These are phyloP conservation scores for Hyles vespertilio DNA, from an alignment of 1,140 invertebrate genomes.

Conservation along the genomic window DNA sequence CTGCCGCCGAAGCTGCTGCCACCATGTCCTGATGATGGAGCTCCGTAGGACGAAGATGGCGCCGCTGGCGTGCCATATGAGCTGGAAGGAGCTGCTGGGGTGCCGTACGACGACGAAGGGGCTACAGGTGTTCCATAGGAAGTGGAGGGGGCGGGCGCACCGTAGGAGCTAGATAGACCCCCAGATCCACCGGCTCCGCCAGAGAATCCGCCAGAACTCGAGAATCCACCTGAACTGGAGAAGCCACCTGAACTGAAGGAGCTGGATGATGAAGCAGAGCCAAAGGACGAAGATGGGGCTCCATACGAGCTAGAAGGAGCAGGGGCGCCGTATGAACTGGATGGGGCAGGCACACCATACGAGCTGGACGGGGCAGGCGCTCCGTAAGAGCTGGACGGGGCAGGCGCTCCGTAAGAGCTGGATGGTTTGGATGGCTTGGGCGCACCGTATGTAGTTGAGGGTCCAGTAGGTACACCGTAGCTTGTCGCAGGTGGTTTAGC, in stretches of 20 bases:
- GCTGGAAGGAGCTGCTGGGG: constrained; percentile 30
- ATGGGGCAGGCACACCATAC: constrained; percentile 47
- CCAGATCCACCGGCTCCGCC: constrained; percentile 43
- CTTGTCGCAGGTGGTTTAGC: constrained; percentile 61
- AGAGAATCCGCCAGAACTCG: constrained; percentile 40
- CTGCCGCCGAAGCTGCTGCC: constrained; percentile 32
- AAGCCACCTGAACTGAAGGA: constrained; percentile 51
- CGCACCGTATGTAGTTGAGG: constrained; percentile 49
- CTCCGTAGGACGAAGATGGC: constrained; percentile 40
- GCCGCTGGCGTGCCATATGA: constrained; percentile 46
- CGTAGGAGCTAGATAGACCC: constrained; percentile 61
- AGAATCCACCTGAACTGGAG: constrained; percentile 49
- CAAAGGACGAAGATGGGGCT: constrained; percentile 60
- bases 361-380: constrained; percentile 47
- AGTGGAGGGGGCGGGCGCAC: constrained; percentile 49
- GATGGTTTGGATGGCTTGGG: constrained; percentile 61
- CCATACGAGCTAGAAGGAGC: constrained; percentile 57
- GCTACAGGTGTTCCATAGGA: constrained; percentile 45
- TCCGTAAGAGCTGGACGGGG: constrained; percentile 63
- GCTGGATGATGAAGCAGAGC: constrained; percentile 35
- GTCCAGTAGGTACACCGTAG: constrained; percentile 70
- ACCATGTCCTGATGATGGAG: constrained; percentile 36
- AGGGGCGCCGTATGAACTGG: constrained; percentile 56
- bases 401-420: constrained; percentile 41
- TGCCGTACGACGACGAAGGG: constrained; percentile 52